Evolutionary conservation across 2,888 invertebrate species (phyloP).

Genomic region (Acleris literana): DNA sequence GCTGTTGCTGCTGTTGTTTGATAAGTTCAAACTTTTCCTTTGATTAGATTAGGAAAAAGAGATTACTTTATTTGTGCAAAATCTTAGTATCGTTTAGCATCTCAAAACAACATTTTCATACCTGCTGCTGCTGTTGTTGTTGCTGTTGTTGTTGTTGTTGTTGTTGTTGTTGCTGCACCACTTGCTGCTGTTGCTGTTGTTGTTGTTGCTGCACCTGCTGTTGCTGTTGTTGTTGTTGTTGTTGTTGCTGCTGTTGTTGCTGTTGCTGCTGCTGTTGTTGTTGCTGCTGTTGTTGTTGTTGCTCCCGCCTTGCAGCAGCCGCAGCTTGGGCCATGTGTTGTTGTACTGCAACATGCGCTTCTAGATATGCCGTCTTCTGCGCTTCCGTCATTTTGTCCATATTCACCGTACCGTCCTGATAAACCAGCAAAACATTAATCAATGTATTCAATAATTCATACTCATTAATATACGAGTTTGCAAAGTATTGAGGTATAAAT

Average conservation of each 20-base stretch:
- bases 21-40: constrained; percentile 37
- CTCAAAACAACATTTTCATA: constrained; percentile 42
- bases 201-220: constrained; percentile 66
- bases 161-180: constrained; percentile 62
- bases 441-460: too few species aligned
- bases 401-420: constrained; percentile 86
- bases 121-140: constrained; percentile 49
- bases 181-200: constrained; percentile 68
- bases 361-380: constrained; percentile 89
- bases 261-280: constrained; percentile 66
- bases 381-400: constrained; percentile 91
- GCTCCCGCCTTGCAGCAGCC: constrained; percentile 78
- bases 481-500: too few species aligned
- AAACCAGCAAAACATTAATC: constrained; percentile 6
- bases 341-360: constrained; percentile 89
- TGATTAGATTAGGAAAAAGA: constrained; percentile 42
- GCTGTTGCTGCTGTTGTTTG: constrained; percentile 56
- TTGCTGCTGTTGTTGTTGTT: constrained; percentile 74
- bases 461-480: too few species aligned
- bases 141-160: constrained; percentile 49
- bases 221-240: constrained; percentile 62
- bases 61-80: background rate
- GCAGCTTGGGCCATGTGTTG: constrained; percentile 91
- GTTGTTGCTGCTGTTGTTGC: constrained; percentile 73
- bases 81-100: background rate